These are phyloP conservation scores for Pinctada fucata DNA, from an alignment of 2,888 invertebrate species.

Conservation along the genomic window DNA sequence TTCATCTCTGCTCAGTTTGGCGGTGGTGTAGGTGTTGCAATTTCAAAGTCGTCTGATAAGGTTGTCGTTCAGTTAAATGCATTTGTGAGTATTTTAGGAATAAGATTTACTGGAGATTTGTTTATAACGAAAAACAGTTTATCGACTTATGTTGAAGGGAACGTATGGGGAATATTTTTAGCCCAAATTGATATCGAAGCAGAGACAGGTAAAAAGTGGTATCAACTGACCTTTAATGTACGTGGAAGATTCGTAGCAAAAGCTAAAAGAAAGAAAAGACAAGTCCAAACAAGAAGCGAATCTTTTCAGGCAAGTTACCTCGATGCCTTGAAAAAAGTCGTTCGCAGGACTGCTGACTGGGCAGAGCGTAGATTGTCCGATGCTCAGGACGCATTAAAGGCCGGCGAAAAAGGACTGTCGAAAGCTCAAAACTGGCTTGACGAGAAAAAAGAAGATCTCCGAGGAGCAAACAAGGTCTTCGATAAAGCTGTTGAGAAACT, in stretches of 20 bases:
- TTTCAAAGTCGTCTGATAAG: slow-evolving; percentile 4
- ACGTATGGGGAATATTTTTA: slow-evolving; percentile 39
- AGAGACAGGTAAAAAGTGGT: slow-evolving; percentile 29
- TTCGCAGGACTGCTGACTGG: slow-evolving; percentile 30
- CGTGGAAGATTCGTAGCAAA: background rate
- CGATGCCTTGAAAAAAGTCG: slow-evolving; percentile 33
- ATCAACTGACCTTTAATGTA: slow-evolving; percentile 16
- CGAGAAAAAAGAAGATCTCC: slow-evolving; percentile 33
- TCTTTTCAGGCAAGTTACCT: slow-evolving; percentile 43
- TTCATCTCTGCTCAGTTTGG: slow-evolving; percentile 29
- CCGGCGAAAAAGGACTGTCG: slow-evolving; percentile 34
- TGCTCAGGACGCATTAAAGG: slow-evolving; percentile 36
- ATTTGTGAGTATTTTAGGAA: slow-evolving; percentile 1
- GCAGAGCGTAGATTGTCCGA: slow-evolving; percentile 37
- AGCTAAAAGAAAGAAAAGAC: background rate
- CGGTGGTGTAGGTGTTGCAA: slow-evolving; percentile 26
- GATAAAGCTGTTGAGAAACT: slow-evolving; percentile 41
- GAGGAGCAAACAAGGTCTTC: slow-evolving; percentile 38
- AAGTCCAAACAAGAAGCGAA: slow-evolving; percentile 24
- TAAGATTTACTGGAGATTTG: background rate
- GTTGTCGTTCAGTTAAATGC: slow-evolving; percentile 35
- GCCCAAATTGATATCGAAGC: slow-evolving; percentile 37
- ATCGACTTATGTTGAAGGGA: slow-evolving; percentile 36
- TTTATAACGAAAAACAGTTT: slow-evolving; percentile 37
- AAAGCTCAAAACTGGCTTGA: slow-evolving; percentile 42